Base-by-base conservation (phyloP, 2,113 vertebrate genomes). In the Passerina amoena region DNA sequence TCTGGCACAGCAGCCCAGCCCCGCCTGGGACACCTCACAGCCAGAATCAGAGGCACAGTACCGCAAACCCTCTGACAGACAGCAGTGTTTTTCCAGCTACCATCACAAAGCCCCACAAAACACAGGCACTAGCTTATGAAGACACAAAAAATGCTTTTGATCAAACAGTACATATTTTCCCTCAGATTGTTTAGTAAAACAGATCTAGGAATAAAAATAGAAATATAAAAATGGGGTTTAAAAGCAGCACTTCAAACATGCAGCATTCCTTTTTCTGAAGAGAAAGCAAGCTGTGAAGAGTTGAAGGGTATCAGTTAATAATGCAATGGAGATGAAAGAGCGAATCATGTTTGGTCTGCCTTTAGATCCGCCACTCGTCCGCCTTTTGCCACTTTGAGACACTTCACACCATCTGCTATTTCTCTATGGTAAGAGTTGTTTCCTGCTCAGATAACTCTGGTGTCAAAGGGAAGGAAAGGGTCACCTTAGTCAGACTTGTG, bases 191-290 rank as follows among this genome's bases (percentile, higher is more conserved):
- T 82, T 30, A 77, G n/a, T 76, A 44, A 76, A 94, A 71, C 25
- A 96, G 82, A 92, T 56, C 8, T 23, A 78, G 27, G 42, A 86
- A 80, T 42, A 78, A 90, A 92, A 91, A 68, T 0, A 7, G 33
- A 64, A 70, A 84, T 89, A 45, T 65, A 35, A 93, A 78, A 71
- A 7, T 9, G 15, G 28, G 23, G 14, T 45, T 96, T 88, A 57
- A 94, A 57, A 94, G 50, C 56, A 89, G 51, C 56, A 71, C 44
- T 75, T 91, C 44, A 71, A 44, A 90, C 60, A 81, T 11, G 20
- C 69, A 59, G 23, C 2, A 2, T 68, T 88, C 12, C 47, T 61
- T 72, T 21, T 23, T 94, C 45, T 63, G 45, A 88, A 82, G 28
- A 86, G 51, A 82, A 94, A 65, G 21, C 48, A 75, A 87, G 16